These are phyloP conservation scores for Tachuris rubrigastra DNA, from an alignment of 2,113 vertebrate genomes.

Conservation along the genomic window DNA sequence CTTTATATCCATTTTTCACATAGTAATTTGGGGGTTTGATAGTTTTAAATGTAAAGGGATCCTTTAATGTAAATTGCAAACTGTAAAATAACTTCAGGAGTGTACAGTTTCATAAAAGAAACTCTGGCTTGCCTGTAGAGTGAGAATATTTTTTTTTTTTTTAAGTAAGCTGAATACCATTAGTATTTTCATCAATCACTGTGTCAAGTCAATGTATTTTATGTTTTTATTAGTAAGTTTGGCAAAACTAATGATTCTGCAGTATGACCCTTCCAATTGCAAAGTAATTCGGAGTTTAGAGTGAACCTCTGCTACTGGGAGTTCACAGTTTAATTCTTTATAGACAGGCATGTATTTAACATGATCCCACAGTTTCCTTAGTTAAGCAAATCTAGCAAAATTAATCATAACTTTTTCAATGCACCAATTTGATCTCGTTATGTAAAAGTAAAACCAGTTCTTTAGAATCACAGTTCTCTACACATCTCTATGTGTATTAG, in stretches of 20 bases:
- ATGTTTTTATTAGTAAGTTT: slow-evolving; percentile 9
- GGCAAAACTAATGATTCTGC: neutral
- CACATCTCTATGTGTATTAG: neutral
- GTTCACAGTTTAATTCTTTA: neutral
- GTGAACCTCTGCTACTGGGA: neutral
- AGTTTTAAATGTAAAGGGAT: neutral
- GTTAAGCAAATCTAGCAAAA: neutral
- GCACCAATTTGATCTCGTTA: neutral
- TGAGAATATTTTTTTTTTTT: neutral
- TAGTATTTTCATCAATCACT: neutral
- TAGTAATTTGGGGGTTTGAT: neutral
- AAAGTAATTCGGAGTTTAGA: neutral
- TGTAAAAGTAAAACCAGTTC: neutral
- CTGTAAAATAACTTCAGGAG: neutral
- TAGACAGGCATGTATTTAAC: neutral
- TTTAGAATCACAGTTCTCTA: neutral
- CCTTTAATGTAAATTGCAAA: neutral
- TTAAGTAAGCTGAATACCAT: neutral
- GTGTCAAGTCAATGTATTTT: neutral
- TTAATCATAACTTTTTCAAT: neutral
- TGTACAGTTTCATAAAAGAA: neutral
- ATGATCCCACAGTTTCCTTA: neutral
- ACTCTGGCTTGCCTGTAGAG: neutral
- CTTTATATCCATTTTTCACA: neutral
- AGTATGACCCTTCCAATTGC: neutral